phyloP scores from a whole-genome alignment of 2,888 invertebrate species.

The Antheraea yamamai region DNA sequence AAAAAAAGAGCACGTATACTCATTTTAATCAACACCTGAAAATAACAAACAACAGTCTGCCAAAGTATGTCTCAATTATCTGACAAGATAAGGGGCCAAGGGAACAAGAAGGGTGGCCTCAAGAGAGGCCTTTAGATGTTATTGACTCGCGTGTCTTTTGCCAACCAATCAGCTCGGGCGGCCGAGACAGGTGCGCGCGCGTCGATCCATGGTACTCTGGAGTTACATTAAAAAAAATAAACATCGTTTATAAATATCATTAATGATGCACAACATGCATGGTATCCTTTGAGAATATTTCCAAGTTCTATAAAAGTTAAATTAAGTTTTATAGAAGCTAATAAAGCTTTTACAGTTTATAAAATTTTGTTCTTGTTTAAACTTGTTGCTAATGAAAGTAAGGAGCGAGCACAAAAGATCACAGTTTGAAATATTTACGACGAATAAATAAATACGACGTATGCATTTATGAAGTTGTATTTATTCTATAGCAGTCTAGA shows the following conservation, averaged over 20 bases:
- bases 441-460: too few relatives aligned
- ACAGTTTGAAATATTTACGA: not conserved
- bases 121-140: slow-evolving; percentile 54
- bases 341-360: slow-evolving; percentile 6
- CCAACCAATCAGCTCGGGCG: slow-evolving; percentile 62
- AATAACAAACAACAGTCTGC: slow-evolving; percentile 9
- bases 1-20: not conserved
- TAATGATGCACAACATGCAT: slow-evolving; percentile 48
- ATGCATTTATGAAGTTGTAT: not conserved
- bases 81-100: slow-evolving; percentile 50
- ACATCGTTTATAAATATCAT: slow-evolving; percentile 74
- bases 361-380: not conserved
- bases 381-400: not conserved
- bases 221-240: slow-evolving; percentile 49
- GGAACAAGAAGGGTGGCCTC: slow-evolving; percentile 65
- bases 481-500: not conserved
- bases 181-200: slow-evolving; percentile 62
- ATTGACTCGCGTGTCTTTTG: slow-evolving; percentile 60
- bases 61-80: slow-evolving; percentile 35
- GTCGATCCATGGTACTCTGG: slow-evolving; percentile 54
- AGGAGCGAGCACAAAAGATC: not conserved
- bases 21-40: slow-evolving; percentile 1
- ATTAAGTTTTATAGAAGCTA: not conserved
- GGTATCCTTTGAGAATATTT: slow-evolving; percentile 59
- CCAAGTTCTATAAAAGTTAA: slow-evolving; percentile 2